These are phyloP conservation scores for Nasonia vitripennis DNA, from an alignment of 1,140 invertebrate genomes.

Conservation along the genomic window DNA sequence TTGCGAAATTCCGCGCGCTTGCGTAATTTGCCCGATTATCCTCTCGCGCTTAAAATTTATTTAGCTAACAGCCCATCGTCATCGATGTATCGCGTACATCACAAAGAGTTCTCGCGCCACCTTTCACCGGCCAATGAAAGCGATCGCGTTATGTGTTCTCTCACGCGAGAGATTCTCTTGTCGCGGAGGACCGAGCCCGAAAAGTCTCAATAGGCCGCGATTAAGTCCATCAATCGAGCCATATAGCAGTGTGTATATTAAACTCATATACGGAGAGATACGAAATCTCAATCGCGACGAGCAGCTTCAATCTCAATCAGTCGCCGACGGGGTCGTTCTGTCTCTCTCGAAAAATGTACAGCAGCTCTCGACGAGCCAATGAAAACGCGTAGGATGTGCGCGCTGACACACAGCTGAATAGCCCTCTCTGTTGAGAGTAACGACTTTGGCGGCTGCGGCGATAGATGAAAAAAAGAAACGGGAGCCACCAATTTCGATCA, in stretches of 20 bases:
- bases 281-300: background rate
- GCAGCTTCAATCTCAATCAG: background rate
- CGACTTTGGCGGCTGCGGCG: background rate
- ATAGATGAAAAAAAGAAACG: background rate
- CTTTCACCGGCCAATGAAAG: no score
- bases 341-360: background rate
- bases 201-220: no score
- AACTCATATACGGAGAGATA: background rate
- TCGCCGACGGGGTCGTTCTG: background rate
- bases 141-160: no score
- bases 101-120: no score
- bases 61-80: no score
- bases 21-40: no score
- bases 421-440: constrained; percentile 10
- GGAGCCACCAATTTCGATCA: constrained; percentile 24
- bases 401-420: background rate
- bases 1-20: background rate
- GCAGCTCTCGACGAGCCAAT: background rate
- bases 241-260: no score
- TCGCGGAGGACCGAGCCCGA: no score
- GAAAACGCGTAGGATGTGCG: background rate
- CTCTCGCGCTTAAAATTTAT: no score
- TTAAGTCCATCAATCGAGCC: no score
- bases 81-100: no score
- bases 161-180: no score